Conservation (phyloP, 1,140 invertebrate species). For the Drosophila subobscura region DNA sequence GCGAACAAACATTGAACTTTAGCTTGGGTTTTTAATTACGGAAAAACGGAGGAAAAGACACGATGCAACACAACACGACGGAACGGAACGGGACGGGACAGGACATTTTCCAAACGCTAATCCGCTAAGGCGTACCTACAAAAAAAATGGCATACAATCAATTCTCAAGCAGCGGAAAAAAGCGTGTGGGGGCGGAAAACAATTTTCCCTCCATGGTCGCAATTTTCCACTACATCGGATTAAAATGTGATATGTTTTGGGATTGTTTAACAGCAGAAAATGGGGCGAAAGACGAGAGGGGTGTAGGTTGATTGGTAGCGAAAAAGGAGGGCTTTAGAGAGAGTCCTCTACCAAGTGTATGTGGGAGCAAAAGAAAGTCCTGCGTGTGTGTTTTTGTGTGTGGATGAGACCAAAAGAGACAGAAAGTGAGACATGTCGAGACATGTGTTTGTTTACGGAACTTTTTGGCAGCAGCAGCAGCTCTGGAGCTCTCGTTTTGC, state of each 20-base stretch:
- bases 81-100: slow-evolving; percentile 26
- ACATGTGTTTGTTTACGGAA: slow-evolving; percentile 80
- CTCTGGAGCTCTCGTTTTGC: slow-evolving; percentile 73
- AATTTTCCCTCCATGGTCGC: slow-evolving; percentile 62
- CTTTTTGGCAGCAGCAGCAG: slow-evolving; percentile 58
- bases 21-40: no score
- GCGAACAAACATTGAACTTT: slow-evolving; percentile 19
- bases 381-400: no score
- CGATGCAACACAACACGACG: no score
- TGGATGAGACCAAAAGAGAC: no score
- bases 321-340: background rate
- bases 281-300: slow-evolving; percentile 2
- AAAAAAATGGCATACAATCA: slow-evolving; percentile 71
- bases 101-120: slow-evolving; percentile 57
- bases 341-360: background rate
- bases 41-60: no score
- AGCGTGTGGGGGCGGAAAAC: slow-evolving; percentile 23
- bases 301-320: background rate
- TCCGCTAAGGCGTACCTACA: slow-evolving; percentile 40
- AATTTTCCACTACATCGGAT: slow-evolving; percentile 82
- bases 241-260: slow-evolving; percentile 81
- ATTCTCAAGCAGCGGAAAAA: slow-evolving; percentile 41
- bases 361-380: slow-evolving; percentile 4
- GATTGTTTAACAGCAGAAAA: slow-evolving; percentile 73
- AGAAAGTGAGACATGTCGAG: slow-evolving; percentile 43